Conservation (phyloP, 2,113 vertebrate species). For the Perca flavescens region DNA sequence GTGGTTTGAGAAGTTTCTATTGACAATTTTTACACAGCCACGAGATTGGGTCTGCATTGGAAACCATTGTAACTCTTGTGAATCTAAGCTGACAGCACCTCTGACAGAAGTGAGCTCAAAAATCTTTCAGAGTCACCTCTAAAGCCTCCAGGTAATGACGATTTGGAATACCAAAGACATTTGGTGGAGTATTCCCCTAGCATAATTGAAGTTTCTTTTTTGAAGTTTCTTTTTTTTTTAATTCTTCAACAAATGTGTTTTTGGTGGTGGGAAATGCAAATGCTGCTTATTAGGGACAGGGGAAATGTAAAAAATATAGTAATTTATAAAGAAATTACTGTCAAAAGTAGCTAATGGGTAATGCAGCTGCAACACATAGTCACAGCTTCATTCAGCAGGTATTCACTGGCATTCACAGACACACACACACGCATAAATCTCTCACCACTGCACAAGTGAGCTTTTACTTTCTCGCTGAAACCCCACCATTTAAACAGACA, state of each 20-base stretch:
- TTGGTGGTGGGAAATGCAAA: not conserved
- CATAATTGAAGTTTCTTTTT: not conserved
- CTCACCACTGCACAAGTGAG: slow-evolving; percentile 64
- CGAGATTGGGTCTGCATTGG: not conserved
- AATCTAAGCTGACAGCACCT: not conserved
- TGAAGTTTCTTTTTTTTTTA: not conserved
- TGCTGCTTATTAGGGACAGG: not conserved
- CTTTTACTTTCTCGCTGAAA: slow-evolving; percentile 70
- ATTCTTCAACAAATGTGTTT: not conserved
- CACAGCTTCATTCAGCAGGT: slow-evolving; percentile 53
- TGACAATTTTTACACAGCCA: not conserved
- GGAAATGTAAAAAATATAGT: not conserved
- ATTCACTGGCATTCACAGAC: slow-evolving; percentile 36
- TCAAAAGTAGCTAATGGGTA: slow-evolving; percentile 31
- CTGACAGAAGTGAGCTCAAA: not conserved
- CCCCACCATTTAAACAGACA: slow-evolving; percentile 44
- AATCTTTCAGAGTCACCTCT: not conserved
- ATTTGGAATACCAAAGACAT: not conserved
- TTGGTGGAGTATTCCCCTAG: not conserved
- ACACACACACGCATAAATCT: slow-evolving; percentile 50
- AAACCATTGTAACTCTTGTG: not conserved
- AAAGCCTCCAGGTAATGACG: not conserved
- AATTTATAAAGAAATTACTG: not conserved
- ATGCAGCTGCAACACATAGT: slow-evolving; percentile 15
- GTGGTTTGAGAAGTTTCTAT: not conserved